Evolutionary conservation across 2,113 vertebrate genomes (phyloP).

Genomic region (Dasyprocta punctata): DNA sequence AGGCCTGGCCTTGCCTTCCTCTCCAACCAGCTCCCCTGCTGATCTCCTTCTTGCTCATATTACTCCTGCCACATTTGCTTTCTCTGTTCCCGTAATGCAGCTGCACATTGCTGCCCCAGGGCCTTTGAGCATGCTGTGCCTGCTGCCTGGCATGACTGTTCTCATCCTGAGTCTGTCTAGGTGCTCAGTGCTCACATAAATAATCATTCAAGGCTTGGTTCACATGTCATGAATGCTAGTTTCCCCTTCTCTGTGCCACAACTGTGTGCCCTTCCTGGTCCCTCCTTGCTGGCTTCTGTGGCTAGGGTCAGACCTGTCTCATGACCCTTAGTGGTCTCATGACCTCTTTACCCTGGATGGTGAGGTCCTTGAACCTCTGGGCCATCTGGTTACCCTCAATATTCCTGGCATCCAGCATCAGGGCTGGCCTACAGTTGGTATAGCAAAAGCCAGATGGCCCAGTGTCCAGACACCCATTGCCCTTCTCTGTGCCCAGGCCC

Average conservation of each 20-base stretch:
- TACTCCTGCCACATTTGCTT: neutral
- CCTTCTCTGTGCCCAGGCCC: neutral
- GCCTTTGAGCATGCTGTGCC: slow-evolving; percentile 33
- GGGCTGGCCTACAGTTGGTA: neutral
- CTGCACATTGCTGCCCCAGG: slow-evolving; percentile 28
- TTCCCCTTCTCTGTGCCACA: neutral
- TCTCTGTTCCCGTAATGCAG: neutral
- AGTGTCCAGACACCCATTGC: neutral
- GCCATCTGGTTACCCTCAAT: neutral
- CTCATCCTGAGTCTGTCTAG: neutral
- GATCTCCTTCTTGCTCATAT: slow-evolving; percentile 52
- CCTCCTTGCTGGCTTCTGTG: neutral
- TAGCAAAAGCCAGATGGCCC: neutral
- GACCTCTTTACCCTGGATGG: neutral
- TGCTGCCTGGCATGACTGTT: neutral
- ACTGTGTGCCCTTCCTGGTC: neutral
- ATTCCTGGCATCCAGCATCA: neutral
- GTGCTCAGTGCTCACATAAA: neutral
- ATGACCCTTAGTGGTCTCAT: neutral
- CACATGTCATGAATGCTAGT: neutral
- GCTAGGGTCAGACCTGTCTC: neutral
- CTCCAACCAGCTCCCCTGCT: neutral
- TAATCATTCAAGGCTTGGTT: slow-evolving; percentile 33
- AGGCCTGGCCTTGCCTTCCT: neutral
- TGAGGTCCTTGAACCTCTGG: neutral